phyloP scores from a whole-genome alignment of 2,797 vertebrate genomes.

The Periparus ater region DNA sequence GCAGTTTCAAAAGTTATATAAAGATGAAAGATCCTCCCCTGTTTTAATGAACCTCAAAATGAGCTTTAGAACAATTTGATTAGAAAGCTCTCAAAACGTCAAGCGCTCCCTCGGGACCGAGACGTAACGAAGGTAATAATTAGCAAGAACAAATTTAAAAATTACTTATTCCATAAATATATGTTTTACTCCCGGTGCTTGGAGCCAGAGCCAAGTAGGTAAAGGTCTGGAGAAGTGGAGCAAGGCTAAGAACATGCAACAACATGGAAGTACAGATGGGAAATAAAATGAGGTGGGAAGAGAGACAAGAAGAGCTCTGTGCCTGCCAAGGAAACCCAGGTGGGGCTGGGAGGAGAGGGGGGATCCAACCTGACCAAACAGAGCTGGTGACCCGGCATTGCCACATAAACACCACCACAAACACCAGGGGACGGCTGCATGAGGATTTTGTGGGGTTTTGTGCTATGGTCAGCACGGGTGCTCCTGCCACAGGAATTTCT shows the following conservation, averaged over 20 bases:
- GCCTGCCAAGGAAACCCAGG: not conserved
- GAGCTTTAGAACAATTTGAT: slow-evolving; percentile 62
- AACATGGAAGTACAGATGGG: not conserved
- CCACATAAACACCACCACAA: rapidly evolving
- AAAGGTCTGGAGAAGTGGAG: slow-evolving; percentile 26
- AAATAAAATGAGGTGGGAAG: not conserved
- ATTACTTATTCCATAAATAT: slow-evolving; percentile 49
- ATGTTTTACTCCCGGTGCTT: not conserved
- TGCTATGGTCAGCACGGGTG: not conserved
- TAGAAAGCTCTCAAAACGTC: slow-evolving; percentile 53
- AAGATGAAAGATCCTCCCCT: slow-evolving; percentile 56
- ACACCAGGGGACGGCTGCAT: not conserved
- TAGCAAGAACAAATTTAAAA: slow-evolving; percentile 55
- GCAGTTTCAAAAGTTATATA: slow-evolving; percentile 39
- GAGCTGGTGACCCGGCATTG: not conserved
- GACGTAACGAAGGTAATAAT: slow-evolving; percentile 59
- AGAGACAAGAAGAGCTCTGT: not conserved
- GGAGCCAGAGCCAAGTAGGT: not conserved
- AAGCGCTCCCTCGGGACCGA: not conserved
- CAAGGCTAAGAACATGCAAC: not conserved
- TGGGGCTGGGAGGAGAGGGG: not conserved
- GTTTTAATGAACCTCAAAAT: slow-evolving; percentile 59
- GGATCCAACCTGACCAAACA: not conserved
- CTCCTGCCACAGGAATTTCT: not conserved
- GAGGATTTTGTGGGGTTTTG: no score